A percentile compares a stretch with the other conserved stretches of the same genome.
These are phyloP conservation scores for Tenthredo scrophulariae DNA, from an alignment of 2,888 invertebrate genomes.

Conservation along the genomic window DNA sequence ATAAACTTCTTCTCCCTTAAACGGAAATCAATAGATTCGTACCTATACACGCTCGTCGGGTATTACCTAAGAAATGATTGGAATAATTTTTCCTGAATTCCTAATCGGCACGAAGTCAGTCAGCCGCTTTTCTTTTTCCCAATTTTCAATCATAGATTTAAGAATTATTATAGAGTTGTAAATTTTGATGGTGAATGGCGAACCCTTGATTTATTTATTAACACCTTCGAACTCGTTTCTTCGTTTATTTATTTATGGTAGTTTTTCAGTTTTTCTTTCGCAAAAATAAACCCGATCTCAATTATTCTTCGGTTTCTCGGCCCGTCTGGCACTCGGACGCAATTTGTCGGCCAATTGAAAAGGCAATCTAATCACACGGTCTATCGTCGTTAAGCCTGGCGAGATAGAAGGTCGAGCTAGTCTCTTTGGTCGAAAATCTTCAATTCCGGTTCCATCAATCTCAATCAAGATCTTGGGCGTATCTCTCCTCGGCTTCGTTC, in stretches of 20 bases:
- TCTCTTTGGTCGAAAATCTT: conserved; percentile 41
- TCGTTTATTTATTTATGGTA: neutral
- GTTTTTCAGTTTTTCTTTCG: neutral
- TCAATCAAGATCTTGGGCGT: conserved; percentile 52
- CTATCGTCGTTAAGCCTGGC: conserved; percentile 50
- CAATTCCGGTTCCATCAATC: conserved; percentile 50
- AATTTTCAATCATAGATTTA: neutral
- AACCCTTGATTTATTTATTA: neutral
- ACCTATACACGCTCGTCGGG: neutral
- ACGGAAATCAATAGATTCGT: conserved; percentile 31
- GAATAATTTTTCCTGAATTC: conserved; percentile 39
- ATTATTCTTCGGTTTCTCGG: conserved; percentile 30
- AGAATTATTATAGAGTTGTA: neutral
- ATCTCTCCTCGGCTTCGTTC: conserved; percentile 32
- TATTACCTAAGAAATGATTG: conserved; percentile 41
- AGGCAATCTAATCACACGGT: conserved; percentile 50
- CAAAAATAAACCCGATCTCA: neutral
- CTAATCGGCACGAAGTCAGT: conserved; percentile 1
- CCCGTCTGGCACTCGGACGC: conserved; percentile 47
- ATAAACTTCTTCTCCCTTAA: conserved; percentile 19
- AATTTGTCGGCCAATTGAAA: conserved; percentile 52
- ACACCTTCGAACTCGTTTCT: neutral
- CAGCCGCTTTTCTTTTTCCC: neutral
- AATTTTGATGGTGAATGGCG: neutral
- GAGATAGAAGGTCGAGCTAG: conserved; percentile 32